A percentile compares a stretch with the other conserved stretches of the same genome.
These are phyloP conservation scores for Mimas tiliae DNA, from an alignment of 2,888 invertebrate species.

Conservation along the genomic window DNA sequence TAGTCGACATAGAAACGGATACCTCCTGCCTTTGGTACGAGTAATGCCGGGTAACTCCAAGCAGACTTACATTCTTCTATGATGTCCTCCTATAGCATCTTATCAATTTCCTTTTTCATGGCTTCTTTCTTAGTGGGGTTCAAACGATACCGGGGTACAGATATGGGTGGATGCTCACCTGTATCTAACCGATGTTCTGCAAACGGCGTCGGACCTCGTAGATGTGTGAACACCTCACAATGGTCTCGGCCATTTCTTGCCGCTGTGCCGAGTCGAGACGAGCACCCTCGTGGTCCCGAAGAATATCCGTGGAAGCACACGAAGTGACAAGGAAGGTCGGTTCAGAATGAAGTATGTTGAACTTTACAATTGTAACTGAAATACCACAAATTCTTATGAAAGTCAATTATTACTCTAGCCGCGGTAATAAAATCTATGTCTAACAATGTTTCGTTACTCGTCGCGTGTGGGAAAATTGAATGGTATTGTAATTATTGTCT, in stretches of 20 bases:
- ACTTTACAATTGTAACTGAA: not conserved
- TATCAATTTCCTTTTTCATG: slow-evolving; percentile 8
- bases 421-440: not conserved
- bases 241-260: too few species aligned
- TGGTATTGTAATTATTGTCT: too few species aligned
- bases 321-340: too few species aligned
- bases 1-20: slow-evolving; percentile 12
- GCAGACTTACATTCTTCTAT: slow-evolving; percentile 24
- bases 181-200: slow-evolving; percentile 23
- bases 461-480: not conserved
- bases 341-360: not conserved
- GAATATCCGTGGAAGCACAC: not conserved
- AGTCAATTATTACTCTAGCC: not conserved
- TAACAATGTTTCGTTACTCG: not conserved
- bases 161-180: slow-evolving; percentile 5
- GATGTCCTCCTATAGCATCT: slow-evolving; percentile 11
- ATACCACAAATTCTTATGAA: not conserved
- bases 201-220: slow-evolving; percentile 21
- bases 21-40: slow-evolving; percentile 9
- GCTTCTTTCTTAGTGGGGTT: not conserved
- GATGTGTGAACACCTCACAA: slow-evolving; percentile 28
- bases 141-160: slow-evolving; percentile 13
- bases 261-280: too few species aligned
- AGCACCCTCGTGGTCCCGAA: not conserved
- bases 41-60: slow-evolving; percentile 12